These are phyloP conservation scores for Scytalopus superciliaris DNA, from an alignment of 2,113 vertebrate genomes.

Conservation along the genomic window DNA sequence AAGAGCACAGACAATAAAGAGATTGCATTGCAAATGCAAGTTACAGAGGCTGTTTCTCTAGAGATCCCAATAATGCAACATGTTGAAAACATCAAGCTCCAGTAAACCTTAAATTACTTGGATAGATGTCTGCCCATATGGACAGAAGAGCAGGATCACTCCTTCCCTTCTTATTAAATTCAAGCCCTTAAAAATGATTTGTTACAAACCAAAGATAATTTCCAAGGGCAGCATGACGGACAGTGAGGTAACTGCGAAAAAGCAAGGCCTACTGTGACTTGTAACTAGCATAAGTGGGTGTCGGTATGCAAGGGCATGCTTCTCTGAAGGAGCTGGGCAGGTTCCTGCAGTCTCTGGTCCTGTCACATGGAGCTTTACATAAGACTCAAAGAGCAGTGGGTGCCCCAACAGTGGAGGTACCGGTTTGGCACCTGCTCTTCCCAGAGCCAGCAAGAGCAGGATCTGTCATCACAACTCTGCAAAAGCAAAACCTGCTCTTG, in stretches of 20 bases:
- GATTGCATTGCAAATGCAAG: not conserved
- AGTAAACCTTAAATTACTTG: not conserved
- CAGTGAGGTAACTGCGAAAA: not conserved
- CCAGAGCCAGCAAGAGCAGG: not conserved
- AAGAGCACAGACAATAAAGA: not conserved
- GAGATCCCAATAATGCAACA: not conserved
- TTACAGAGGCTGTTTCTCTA: not conserved
- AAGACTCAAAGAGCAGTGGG: rapidly evolving
- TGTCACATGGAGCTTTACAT: not conserved
- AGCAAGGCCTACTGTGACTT: not conserved
- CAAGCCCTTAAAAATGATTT: not conserved
- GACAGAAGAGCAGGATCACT: not conserved
- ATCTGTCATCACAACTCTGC: not conserved
- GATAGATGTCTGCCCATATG: not conserved
- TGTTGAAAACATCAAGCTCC: not conserved
- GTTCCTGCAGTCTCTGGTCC: not conserved
- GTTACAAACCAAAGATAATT: not conserved
- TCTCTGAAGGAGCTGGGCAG: not conserved
- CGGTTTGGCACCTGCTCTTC: not conserved
- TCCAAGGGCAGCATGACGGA: not conserved
- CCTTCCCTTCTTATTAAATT: not conserved
- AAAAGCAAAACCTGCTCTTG: not conserved
- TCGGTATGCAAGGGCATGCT: not conserved
- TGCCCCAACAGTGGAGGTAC: not conserved
- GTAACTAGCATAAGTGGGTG: not conserved